Conservation (phyloP, 2,888 invertebrate genomes). For the Epistrophe grossulariae region DNA sequence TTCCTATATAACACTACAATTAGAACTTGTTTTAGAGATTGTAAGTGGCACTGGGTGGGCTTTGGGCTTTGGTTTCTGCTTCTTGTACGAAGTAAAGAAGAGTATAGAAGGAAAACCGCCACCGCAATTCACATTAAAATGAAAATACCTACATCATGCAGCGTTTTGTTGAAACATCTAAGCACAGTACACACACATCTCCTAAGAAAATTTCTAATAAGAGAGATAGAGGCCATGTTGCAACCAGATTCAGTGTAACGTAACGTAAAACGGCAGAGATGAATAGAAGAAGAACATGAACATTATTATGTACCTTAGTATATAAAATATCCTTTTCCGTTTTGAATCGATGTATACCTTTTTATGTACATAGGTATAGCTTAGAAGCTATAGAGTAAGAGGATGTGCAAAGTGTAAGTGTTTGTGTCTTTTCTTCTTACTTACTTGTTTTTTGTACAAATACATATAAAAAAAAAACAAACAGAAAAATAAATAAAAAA, state of each 20-base stretch:
- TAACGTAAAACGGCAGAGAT: conserved; percentile 55
- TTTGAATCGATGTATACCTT: conserved; percentile 47
- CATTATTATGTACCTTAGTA: neutral
- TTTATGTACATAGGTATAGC: neutral
- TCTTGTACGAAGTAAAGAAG: conserved; percentile 7
- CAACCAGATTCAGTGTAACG: conserved; percentile 39
- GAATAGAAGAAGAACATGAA: conserved; percentile 31
- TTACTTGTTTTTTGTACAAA: conserved; percentile 29
- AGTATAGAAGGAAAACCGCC: conserved; percentile 59
- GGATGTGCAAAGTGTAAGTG: neutral
- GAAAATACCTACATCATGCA: conserved; percentile 72
- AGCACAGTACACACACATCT: conserved; percentile 32
- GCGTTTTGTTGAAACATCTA: conserved; percentile 43
- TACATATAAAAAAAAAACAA: conserved; percentile 32
- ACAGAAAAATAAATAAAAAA: conserved; percentile 31
- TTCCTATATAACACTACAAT: conserved; percentile 29
- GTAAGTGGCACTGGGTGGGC: conserved; percentile 61
- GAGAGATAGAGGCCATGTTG: conserved; percentile 46
- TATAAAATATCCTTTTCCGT: conserved; percentile 38
- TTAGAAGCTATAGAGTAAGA: neutral
- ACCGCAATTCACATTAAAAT: conserved; percentile 75
- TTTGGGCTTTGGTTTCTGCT: conserved; percentile 16
- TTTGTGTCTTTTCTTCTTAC: conserved; percentile 40
- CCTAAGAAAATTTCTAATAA: conserved; percentile 36
- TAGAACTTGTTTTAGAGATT: conserved; percentile 67